Base-by-base conservation (phyloP, 2,888 invertebrate species). In the Scotopteryx bipunctaria region DNA sequence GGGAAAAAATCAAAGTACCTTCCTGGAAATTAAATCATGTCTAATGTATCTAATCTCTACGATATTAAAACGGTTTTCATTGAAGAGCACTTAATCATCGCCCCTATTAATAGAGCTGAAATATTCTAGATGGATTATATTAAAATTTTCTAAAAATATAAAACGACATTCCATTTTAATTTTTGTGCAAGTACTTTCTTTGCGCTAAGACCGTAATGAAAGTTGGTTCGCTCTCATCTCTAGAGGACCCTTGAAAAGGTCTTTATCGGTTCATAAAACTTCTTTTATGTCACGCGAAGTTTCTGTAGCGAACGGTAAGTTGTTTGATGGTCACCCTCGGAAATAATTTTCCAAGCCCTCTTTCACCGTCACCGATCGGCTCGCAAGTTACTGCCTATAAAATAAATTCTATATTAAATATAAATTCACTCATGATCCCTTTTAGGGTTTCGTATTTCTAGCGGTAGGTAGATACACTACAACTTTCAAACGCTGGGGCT, bases 261-360 rank as follows among this genome's bases (percentile, higher is more conserved):
- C 82, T 87, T 86, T 85, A 89, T 85, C 84, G 82, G 76, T 66
- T 71, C 81, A 84, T 86, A 89, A 86, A 88, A 86, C 82, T 84
- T 86, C 70, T 81, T 85, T 86, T 82, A 87, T 83, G 80, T 74
- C 71, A 73, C 74, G 73, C 74, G 75, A 83, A 83, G 73, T 85
- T 84, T 82, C 77, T 82, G 76, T 78, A 77, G 73, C 75, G 72
- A 78, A 78, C 78, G 80, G 78, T 71, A 78, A 84, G 74, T 83
- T 83, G 81, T 81, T 82, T 78, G 82, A 85, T 85, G 87, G 84
- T 82, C 82, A 78, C 79, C 81, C 79, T 78, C 69, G 76, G 81
- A 88, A 84, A 87, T 86, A 80, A 86, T 88, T 86, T 84, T 76
- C 76, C 64, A 73, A 82, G 80, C 75, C 75, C 78, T 75, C 73